phyloP scores from a whole-genome alignment of 2,888 invertebrate genomes.

The Phytoseiulus persimilis region DNA sequence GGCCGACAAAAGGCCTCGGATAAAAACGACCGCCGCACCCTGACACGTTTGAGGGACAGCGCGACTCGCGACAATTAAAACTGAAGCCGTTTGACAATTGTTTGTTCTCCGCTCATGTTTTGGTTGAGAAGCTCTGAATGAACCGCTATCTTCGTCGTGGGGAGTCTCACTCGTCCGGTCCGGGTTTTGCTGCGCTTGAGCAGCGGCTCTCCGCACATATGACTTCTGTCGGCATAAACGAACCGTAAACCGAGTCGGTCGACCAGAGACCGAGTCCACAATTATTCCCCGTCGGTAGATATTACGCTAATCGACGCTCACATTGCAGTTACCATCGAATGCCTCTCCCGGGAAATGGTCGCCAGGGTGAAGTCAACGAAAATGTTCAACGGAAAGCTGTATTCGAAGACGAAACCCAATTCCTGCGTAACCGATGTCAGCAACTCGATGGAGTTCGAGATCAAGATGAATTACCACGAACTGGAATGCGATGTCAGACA shows the following conservation, averaged over 20 bases:
- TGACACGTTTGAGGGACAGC: background rate
- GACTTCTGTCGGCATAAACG: background rate
- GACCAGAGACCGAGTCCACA: background rate
- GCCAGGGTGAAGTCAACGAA: constrained; percentile 83
- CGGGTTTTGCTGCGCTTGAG: background rate
- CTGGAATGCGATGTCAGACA: constrained; percentile 85
- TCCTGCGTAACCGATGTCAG: constrained; percentile 82
- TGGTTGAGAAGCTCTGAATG: background rate
- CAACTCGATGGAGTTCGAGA: constrained; percentile 76
- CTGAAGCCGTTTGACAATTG: background rate
- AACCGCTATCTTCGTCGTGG: background rate
- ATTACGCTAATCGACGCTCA: background rate
- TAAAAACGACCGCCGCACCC: background rate
- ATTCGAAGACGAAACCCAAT: constrained; percentile 86
- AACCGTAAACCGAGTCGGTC: background rate
- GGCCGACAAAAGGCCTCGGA: background rate
- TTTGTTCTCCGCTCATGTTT: background rate
- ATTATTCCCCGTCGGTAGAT: background rate
- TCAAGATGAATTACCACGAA: constrained; percentile 83
- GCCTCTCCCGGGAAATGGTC: constrained; percentile 78
- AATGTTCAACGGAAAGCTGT: constrained; percentile 85
- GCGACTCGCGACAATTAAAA: background rate
- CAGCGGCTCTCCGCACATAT: background rate
- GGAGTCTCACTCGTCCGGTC: background rate
- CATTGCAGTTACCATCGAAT: constrained; percentile 66